These are phyloP conservation scores for Rhagonycha fulva DNA, from an alignment of 2,888 invertebrate genomes.

Conservation along the genomic window DNA sequence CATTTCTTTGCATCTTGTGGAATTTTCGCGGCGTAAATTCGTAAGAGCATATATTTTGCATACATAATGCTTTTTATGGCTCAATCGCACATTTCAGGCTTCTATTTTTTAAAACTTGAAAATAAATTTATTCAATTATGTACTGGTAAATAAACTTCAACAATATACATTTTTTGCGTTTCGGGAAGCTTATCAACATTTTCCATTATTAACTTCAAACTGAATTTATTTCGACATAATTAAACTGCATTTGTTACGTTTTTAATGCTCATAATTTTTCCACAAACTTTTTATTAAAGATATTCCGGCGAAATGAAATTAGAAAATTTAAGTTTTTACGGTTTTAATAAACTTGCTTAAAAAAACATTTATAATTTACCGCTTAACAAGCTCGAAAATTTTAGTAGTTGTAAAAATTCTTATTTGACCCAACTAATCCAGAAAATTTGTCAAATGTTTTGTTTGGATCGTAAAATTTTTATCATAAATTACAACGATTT, in stretches of 20 bases:
- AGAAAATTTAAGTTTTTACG: background rate
- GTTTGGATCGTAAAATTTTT: background rate
- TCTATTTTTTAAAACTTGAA: constrained; percentile 20
- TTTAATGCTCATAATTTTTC: background rate
- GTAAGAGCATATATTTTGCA: constrained; percentile 46
- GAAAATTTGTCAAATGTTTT: background rate
- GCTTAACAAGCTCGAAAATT: background rate
- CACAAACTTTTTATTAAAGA: background rate
- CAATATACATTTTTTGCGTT: background rate
- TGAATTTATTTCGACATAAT: background rate
- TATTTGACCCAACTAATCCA: background rate
- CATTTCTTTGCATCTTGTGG: constrained; percentile 44
- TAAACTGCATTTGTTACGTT: background rate
- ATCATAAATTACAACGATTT: background rate
- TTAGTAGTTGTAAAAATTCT: background rate
- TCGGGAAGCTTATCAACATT: background rate
- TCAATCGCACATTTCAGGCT: constrained; percentile 29
- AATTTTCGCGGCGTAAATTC: constrained; percentile 42
- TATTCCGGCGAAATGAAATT: background rate
- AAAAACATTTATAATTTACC: background rate
- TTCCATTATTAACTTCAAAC: background rate
- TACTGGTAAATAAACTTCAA: constrained; percentile 19
- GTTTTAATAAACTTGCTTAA: background rate
- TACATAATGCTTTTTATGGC: constrained; percentile 45
- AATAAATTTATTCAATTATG: constrained; percentile 19